Conservation (phyloP, 2,113 vertebrate species). For the Microcebus griseorufus region DNA sequence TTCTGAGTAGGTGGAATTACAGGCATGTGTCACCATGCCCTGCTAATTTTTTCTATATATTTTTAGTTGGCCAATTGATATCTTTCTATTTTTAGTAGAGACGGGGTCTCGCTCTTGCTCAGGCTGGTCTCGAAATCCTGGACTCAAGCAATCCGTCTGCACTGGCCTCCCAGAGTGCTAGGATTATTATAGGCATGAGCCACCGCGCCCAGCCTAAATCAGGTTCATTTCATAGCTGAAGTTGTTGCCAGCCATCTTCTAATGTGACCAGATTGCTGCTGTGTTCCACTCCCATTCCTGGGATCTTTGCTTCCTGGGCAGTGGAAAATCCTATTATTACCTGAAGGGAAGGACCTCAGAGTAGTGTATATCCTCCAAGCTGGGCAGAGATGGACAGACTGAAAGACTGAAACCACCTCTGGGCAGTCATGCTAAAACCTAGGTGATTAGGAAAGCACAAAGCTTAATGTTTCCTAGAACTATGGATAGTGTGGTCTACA, state of each 20-base stretch:
- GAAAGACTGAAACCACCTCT: neutral
- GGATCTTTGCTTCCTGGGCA: neutral
- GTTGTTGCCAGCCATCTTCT: constrained; percentile 1
- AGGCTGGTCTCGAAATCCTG: too few relatives aligned
- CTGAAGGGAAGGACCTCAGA: neutral
- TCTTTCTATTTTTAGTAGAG: too few relatives aligned
- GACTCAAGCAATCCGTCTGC: too few relatives aligned
- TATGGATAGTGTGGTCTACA: neutral
- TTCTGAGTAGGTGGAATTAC: too few relatives aligned
- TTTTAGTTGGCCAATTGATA: too few relatives aligned
- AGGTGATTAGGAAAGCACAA: neutral
- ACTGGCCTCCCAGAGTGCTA: too few relatives aligned
- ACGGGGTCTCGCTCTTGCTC: too few relatives aligned
- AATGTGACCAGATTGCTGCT: neutral
- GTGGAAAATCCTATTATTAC: neutral
- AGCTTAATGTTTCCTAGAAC: neutral
- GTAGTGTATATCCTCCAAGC: neutral
- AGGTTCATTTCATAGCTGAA: neutral
- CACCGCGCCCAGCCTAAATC: neutral
- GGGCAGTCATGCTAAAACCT: neutral
- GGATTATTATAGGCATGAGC: too few relatives aligned
- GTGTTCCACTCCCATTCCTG: neutral
- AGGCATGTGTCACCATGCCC: too few relatives aligned
- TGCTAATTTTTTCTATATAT: too few relatives aligned
- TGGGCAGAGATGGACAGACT: neutral